Conservation (phyloP, 2,113 vertebrate genomes). For the Zosterops hypoxanthus region DNA sequence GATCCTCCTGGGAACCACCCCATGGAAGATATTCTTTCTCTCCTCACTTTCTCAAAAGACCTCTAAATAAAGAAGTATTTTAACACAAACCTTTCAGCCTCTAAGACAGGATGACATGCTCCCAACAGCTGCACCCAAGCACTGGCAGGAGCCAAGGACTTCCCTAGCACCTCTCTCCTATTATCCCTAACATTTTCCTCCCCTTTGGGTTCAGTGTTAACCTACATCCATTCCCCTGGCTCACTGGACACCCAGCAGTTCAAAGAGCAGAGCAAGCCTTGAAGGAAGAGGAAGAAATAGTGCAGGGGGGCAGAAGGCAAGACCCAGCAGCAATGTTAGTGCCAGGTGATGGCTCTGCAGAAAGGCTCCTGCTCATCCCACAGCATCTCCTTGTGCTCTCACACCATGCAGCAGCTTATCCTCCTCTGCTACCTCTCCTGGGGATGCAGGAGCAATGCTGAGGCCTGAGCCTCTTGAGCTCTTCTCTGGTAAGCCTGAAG, state of each 20-base stretch:
- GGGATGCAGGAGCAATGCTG: neutral
- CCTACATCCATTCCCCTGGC: neutral
- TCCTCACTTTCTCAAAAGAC: neutral
- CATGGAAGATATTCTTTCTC: neutral
- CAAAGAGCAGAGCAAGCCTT: neutral
- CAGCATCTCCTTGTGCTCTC: neutral
- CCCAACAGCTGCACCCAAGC: neutral
- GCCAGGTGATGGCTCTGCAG: fast-evolving
- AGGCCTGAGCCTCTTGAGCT: neutral
- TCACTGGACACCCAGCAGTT: neutral
- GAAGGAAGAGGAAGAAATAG: neutral
- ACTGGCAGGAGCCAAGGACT: neutral
- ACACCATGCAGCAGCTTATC: neutral
- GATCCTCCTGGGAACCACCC: neutral
- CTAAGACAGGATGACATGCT: fast-evolving
- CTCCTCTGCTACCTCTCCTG: neutral
- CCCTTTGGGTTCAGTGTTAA: neutral
- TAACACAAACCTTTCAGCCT: neutral
- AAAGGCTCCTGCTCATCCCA: neutral
- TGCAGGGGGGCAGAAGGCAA: neutral
- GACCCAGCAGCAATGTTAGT: fast-evolving
- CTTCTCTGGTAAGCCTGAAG: neutral
- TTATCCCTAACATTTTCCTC: neutral
- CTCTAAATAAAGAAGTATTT: neutral
- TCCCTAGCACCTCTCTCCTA: neutral